Evolutionary conservation across 2,113 vertebrate species (phyloP).

Genomic region (Ophiodon elongatus): DNA sequence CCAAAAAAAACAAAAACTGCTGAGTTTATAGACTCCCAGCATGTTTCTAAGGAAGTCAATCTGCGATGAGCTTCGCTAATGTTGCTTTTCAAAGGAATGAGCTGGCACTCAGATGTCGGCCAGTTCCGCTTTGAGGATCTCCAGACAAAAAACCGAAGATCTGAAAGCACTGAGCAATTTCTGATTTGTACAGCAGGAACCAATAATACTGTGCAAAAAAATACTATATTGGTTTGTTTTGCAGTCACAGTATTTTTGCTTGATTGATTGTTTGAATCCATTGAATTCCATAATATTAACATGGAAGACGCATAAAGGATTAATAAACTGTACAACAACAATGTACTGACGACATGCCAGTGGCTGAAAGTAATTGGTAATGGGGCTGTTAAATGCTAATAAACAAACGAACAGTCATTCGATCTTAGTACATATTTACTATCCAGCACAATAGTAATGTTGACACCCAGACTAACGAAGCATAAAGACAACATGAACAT

Average conservation of each 20-base stretch:
- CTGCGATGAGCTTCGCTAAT: conserved; percentile 24
- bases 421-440: background rate
- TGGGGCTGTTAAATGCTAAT: background rate
- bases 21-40: conserved; percentile 32
- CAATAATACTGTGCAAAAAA: background rate
- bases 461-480: background rate
- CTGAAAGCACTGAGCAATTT: conserved; percentile 6
- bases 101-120: conserved; percentile 30
- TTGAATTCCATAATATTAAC: background rate
- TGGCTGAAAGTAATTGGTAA: background rate
- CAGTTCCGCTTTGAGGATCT: conserved; percentile 37
- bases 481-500: background rate
- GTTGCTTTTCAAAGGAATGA: conserved; percentile 33
- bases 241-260: background rate
- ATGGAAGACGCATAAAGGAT: background rate
- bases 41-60: conserved; percentile 34
- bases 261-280: background rate
- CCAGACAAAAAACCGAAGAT: conserved; percentile 20
- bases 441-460: background rate
- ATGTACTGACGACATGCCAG: background rate
- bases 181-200: background rate
- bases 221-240: background rate
- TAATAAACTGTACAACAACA: background rate
- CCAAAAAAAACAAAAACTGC: conserved; percentile 58
- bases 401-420: background rate